A percentile compares a stretch with the other conserved stretches of the same genome.
These are phyloP conservation scores for Chrysemys picta DNA, from an alignment of 2,113 vertebrate genomes.

Conservation along the genomic window DNA sequence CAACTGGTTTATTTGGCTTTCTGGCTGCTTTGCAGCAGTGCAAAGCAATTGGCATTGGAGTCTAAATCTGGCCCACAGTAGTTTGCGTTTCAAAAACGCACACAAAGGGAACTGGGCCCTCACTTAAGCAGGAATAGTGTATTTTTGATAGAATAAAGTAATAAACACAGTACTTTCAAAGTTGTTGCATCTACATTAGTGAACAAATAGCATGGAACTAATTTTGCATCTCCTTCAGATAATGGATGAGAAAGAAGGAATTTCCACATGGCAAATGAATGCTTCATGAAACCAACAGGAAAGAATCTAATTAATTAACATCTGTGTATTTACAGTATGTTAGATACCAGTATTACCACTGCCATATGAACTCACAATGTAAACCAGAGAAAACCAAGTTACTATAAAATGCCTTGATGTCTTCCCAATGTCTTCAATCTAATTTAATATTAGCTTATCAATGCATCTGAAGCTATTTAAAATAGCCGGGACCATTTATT, in stretches of 20 bases:
- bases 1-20: not conserved
- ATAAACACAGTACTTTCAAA: not conserved
- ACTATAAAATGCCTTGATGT: not conserved
- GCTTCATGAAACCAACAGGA: not conserved
- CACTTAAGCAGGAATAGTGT: not conserved
- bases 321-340: not conserved
- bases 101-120: not conserved
- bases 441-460: not conserved
- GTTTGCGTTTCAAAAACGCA: not conserved
- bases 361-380: not conserved
- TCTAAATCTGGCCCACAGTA: not conserved
- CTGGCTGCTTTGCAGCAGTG: fast-evolving
- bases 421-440: not conserved
- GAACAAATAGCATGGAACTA: not conserved
- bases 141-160: not conserved
- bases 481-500: not conserved
- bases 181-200: not conserved
- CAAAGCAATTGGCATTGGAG: not conserved
- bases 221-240: not conserved
- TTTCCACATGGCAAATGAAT: conserved; percentile 8
- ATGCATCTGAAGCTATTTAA: not conserved
- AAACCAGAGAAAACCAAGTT: not conserved
- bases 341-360: not conserved
- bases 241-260: not conserved
- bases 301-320: not conserved